These are phyloP conservation scores for Lepidurus apus DNA, from an alignment of 1,140 invertebrate genomes.

Conservation along the genomic window DNA sequence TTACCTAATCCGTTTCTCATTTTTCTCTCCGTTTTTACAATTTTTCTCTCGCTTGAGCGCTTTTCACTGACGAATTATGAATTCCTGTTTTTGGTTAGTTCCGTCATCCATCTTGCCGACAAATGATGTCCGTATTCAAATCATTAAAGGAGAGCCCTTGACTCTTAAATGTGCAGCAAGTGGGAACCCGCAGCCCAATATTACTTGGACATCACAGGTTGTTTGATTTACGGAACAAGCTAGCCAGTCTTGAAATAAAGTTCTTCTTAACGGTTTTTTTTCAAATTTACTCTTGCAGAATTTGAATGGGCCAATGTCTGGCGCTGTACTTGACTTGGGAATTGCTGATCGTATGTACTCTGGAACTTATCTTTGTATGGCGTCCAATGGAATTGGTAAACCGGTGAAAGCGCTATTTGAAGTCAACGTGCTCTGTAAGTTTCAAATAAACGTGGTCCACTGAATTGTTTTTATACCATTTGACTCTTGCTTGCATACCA, in stretches of 20 bases:
- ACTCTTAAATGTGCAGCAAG: not conserved
- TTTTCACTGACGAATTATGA: not conserved
- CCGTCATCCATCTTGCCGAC: conserved; percentile 8
- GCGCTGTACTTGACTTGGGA: not conserved
- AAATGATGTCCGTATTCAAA: conserved; percentile 16
- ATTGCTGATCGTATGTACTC: not conserved
- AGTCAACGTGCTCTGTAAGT: conserved; percentile 15
- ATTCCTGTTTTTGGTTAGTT: conserved; percentile 14
- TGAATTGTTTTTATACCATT: not conserved
- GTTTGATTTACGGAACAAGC: not conserved
- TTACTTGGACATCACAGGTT: conserved; percentile 18
- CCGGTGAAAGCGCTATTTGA: conserved; percentile 2
- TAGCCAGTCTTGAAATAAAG: not conserved
- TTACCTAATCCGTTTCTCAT: not conserved
- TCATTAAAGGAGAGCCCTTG: conserved; percentile 4
- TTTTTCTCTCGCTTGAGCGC: not conserved
- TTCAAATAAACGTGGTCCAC: not conserved
- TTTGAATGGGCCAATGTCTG: not conserved
- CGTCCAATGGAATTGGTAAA: conserved; percentile 1
- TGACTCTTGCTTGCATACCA: not conserved
- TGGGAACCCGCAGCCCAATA: conserved; percentile 3
- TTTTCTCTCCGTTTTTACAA: not conserved
- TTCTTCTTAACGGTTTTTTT: not conserved
- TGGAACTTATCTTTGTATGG: not conserved
- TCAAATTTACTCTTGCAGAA: not conserved